These are phyloP conservation scores for Gortyna flavago DNA, from an alignment of 2,888 invertebrate genomes.

Conservation along the genomic window DNA sequence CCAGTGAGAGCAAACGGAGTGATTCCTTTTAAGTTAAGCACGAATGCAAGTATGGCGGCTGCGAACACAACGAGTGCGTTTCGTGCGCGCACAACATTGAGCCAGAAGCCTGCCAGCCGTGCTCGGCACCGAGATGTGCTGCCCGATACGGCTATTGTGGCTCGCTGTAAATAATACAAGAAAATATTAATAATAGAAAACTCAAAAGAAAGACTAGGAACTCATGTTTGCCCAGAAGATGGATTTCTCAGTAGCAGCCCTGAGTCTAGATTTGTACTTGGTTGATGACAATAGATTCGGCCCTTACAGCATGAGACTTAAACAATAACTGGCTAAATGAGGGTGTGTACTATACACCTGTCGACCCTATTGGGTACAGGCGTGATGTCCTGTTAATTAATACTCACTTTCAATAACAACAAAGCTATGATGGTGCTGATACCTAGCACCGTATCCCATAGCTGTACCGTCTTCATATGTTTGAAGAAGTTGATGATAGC, in stretches of 20 bases:
- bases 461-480: slow-evolving; percentile 90
- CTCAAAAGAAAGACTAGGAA: not conserved
- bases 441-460: slow-evolving; percentile 93
- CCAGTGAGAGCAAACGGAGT: slow-evolving; percentile 93
- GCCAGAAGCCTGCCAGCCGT: slow-evolving; percentile 66
- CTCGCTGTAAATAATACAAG: slow-evolving; percentile 62
- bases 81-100: slow-evolving; percentile 91
- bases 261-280: too few species aligned
- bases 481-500: slow-evolving; percentile 91
- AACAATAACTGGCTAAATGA: not conserved
- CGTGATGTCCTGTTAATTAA: not conserved
- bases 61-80: slow-evolving; percentile 95
- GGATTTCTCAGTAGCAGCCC: not conserved
- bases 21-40: slow-evolving; percentile 81
- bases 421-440: slow-evolving; percentile 91
- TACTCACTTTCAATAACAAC: slow-evolving; percentile 89
- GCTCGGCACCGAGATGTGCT: slow-evolving; percentile 49
- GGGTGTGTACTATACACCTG: not conserved
- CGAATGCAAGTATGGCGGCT: slow-evolving; percentile 91
- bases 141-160: slow-evolving; percentile 60
- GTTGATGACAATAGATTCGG: too few species aligned
- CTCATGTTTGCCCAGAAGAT: not conserved
- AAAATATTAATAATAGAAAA: too few species aligned
- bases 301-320: not conserved
- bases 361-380: not conserved